These are phyloP conservation scores for Gibbula magus DNA, from an alignment of 2,888 invertebrate species.

Conservation along the genomic window DNA sequence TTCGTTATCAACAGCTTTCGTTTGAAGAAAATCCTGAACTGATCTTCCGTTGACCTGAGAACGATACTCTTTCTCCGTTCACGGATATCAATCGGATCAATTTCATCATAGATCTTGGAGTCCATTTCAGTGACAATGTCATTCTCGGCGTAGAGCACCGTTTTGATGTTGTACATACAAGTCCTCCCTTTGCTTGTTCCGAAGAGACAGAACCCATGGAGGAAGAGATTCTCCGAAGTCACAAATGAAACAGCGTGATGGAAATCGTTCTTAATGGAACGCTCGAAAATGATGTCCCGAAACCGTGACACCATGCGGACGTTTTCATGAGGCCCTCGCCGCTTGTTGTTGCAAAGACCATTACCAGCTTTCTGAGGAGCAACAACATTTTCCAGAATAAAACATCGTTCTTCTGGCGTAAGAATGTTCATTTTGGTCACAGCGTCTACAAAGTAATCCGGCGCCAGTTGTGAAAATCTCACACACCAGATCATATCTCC, in stretches of 20 bases:
- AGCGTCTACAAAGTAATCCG: not conserved
- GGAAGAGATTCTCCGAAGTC: not conserved
- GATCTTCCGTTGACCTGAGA: not conserved
- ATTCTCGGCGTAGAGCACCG: not conserved
- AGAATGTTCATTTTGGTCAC: constrained; percentile 10
- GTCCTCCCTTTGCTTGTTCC: not conserved
- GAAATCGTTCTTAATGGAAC: not conserved
- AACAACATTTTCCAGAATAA: not conserved
- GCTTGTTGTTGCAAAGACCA: not conserved
- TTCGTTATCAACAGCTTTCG: not conserved
- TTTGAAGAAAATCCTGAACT: not conserved
- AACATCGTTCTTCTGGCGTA: not conserved
- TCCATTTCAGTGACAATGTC: not conserved
- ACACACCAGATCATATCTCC: not conserved
- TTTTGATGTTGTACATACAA: not conserved
- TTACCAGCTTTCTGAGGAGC: not conserved
- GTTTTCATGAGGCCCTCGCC: not conserved
- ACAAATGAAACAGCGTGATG: not conserved
- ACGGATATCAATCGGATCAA: not conserved
- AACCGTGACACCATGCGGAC: not conserved
- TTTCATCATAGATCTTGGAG: not conserved
- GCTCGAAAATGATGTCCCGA: not conserved
- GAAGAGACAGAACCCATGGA: constrained; percentile 2
- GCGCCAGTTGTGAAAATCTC: not conserved
- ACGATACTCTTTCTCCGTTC: not conserved